Percentiles rank a stretch among this genome's conserved stretches.
Evolutionary conservation across 2,888 invertebrate genomes (phyloP).

Genomic region (Drosophila anceps): DNA sequence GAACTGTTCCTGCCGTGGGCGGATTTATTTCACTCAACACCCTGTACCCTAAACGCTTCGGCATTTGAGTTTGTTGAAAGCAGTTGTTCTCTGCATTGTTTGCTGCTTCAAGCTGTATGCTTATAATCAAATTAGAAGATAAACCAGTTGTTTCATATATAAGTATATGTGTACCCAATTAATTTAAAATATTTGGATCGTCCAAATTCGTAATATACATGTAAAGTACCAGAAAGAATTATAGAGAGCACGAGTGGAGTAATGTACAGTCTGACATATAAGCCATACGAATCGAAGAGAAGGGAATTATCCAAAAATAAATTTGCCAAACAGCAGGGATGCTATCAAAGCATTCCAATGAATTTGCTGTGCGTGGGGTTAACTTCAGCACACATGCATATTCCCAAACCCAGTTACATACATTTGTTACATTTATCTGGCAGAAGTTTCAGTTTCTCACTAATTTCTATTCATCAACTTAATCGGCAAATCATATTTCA

Average conservation of each 20-base stretch:
- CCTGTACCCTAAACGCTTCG: conserved; percentile 2
- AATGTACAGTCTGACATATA: not conserved
- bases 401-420: not conserved
- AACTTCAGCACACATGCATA: too few species aligned
- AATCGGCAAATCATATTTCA: not conserved
- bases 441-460: not conserved
- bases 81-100: not conserved
- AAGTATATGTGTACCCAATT: not conserved
- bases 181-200: not conserved
- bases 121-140: conserved; percentile 1
- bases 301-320: not conserved
- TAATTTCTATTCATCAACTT: not conserved
- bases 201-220: not conserved
- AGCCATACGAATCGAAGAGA: not conserved
- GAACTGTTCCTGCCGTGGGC: conserved; percentile 20
- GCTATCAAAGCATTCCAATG: not conserved
- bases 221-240: too few species aligned
- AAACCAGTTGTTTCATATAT: not conserved
- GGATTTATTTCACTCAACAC: conserved; percentile 18
- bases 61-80: conserved; percentile 4
- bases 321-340: not conserved
- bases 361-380: too few species aligned
- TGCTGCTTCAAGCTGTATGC: not conserved
- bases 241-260: not conserved
- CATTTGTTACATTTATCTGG: not conserved